phyloP scores from a whole-genome alignment of 2,797 vertebrate genomes.

The Brotula barbata region DNA sequence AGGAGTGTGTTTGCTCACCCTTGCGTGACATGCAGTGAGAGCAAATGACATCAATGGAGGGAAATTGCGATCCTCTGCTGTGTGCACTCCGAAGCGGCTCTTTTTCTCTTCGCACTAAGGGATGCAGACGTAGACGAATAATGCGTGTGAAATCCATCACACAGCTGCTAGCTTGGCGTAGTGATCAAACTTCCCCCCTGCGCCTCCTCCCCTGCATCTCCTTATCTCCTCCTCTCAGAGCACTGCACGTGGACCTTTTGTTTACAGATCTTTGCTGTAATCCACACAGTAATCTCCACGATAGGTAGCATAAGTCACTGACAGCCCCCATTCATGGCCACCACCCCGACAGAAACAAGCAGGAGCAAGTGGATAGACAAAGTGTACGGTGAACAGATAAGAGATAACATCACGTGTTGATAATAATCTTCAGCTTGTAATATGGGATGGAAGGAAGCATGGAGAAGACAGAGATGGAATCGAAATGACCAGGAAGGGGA shows the following conservation, averaged over 20 bases:
- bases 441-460: no score
- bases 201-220: constrained; percentile 40
- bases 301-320: constrained; percentile 47
- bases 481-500: no score
- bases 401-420: constrained; percentile 8
- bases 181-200: constrained; percentile 35
- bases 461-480: no score
- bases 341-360: constrained; percentile 17
- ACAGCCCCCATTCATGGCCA: constrained; percentile 24
- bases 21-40: constrained; percentile 36
- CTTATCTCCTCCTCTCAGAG: constrained; percentile 68
- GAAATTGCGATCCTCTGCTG: constrained; percentile 37
- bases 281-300: constrained; percentile 44
- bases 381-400: constrained; percentile 2
- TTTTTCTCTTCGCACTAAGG: constrained; percentile 53
- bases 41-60: constrained; percentile 50
- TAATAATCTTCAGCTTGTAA: constrained; percentile 14
- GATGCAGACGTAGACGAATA: constrained; percentile 44
- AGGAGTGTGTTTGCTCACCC: constrained; percentile 55
- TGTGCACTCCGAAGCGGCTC: constrained; percentile 26
- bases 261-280: constrained; percentile 53
- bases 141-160: constrained; percentile 66
- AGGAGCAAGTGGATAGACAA: not conserved
- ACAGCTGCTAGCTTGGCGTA: constrained; percentile 58
- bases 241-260: constrained; percentile 56